A percentile compares a stretch with the other conserved stretches of the same genome.
Evolutionary conservation across 2,113 vertebrate species (phyloP).

Genomic region (Regulus satrapa): DNA sequence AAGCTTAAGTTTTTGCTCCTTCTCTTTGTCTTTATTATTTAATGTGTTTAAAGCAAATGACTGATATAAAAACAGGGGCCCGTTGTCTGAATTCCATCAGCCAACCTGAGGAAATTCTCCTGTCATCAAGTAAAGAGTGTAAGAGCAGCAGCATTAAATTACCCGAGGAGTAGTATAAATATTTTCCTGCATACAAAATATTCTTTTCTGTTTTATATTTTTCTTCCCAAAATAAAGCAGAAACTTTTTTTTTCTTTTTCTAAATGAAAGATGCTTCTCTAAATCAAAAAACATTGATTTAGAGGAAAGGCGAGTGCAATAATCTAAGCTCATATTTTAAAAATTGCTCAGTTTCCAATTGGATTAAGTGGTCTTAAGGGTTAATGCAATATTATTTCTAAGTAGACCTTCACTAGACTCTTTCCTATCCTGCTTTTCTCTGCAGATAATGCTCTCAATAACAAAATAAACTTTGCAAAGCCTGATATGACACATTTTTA

Average conservation of each 20-base stretch:
- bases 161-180: background rate
- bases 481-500: background rate
- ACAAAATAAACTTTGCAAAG: background rate
- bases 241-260: background rate
- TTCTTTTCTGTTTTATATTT: background rate
- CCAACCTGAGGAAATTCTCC: background rate
- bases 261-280: background rate
- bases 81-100: background rate
- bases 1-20: background rate
- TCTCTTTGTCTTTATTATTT: background rate
- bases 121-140: background rate
- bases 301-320: background rate
- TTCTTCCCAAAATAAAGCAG: background rate
- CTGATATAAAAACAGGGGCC: fast-evolving
- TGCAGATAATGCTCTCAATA: background rate
- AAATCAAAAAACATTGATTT: background rate
- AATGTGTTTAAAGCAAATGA: background rate
- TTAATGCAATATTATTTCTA: background rate
- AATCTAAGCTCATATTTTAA: background rate
- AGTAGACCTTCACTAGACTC: background rate
- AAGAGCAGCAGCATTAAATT: background rate
- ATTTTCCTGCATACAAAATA: background rate
- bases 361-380: background rate
- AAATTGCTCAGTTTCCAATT: background rate
- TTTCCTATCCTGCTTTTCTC: background rate